A percentile compares a stretch with the other conserved stretches of the same genome.
These are phyloP conservation scores for Drosophila parthenogenetica DNA, from an alignment of 2,888 invertebrate genomes.

Conservation along the genomic window DNA sequence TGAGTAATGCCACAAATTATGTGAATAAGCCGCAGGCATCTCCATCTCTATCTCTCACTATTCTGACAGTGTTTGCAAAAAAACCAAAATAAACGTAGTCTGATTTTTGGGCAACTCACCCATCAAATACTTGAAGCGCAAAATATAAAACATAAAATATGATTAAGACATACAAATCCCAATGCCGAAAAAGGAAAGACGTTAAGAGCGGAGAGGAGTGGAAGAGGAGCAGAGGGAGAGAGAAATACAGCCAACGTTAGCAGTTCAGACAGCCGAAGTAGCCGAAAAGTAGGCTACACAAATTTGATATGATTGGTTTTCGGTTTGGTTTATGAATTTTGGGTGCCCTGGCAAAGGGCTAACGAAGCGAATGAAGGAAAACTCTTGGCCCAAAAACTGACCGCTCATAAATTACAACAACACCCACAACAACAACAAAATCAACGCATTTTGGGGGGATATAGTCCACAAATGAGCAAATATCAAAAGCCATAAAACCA, in stretches of 20 bases:
- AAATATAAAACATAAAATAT: conserved; percentile 78
- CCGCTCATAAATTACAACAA: conserved; percentile 76
- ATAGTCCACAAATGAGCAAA: conserved; percentile 72
- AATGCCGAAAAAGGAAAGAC: not conserved
- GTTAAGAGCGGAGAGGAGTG: not conserved
- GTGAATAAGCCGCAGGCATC: conserved; percentile 11
- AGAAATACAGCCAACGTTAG: conserved; percentile 57
- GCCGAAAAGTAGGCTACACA: conserved; percentile 45
- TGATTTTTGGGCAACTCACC: conserved; percentile 27
- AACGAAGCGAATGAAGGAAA: conserved; percentile 61
- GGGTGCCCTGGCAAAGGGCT: conserved; percentile 57
- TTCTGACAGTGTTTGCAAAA: conserved; percentile 21
- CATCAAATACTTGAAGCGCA: conserved; percentile 71
- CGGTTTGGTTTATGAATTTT: conserved; percentile 47
- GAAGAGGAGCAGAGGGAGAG: not conserved
- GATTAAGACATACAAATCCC: conserved; percentile 72
- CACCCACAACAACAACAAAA: conserved; percentile 41
- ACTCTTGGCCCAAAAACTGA: conserved; percentile 57
- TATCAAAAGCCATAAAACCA: conserved; percentile 76
- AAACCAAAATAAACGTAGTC: conserved; percentile 10
- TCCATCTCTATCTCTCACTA: conserved; percentile 6
- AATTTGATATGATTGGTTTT: conserved; percentile 70
- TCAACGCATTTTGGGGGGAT: conserved; percentile 56
- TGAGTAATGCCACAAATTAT: conserved; percentile 59
- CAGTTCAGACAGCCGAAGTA: conserved; percentile 44